A percentile compares a stretch with the other conserved stretches of the same genome.
Evolutionary conservation across 2,797 vertebrate species (phyloP).

Genomic region (Lemur catta): DNA sequence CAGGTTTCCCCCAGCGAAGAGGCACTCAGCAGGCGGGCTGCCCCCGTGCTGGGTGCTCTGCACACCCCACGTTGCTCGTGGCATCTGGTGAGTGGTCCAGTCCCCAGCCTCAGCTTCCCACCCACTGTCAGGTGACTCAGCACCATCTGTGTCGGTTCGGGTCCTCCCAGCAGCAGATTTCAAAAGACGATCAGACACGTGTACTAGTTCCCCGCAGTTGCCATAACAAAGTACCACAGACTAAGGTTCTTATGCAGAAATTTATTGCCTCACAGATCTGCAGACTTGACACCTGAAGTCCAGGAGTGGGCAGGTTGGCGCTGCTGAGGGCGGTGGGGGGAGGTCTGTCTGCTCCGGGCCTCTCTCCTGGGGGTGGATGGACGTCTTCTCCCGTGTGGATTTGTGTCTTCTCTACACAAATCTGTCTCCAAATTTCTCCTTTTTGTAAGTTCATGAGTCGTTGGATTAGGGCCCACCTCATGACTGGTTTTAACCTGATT

Average conservation of each 20-base stretch:
- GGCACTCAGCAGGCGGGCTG: no score
- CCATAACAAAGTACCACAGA: no score
- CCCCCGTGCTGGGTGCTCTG: background rate
- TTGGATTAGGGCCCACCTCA: background rate
- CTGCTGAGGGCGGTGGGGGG: background rate
- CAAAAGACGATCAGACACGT: background rate
- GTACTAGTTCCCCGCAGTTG: rapidly evolving
- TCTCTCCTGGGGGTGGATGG: rapidly evolving
- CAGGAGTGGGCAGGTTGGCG: rapidly evolving
- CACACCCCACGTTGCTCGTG: rapidly evolving
- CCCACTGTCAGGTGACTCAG: background rate
- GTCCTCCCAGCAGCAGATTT: background rate
- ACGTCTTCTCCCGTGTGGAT: rapidly evolving
- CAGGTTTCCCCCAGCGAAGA: background rate
- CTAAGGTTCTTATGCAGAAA: no score
- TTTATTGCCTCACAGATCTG: background rate
- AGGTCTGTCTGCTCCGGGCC: rapidly evolving
- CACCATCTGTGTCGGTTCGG: rapidly evolving
- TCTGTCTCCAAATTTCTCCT: background rate
- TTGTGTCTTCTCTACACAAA: background rate
- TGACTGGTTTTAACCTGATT: background rate
- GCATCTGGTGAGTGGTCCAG: rapidly evolving
- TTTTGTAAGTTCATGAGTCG: background rate
- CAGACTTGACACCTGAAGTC: background rate
- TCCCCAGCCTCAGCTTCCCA: no score